Evolutionary conservation across 2,797 vertebrate genomes (phyloP), one percentile per base, ranked within the genome.

Genomic region (Peromyscus nudipes): DNA sequence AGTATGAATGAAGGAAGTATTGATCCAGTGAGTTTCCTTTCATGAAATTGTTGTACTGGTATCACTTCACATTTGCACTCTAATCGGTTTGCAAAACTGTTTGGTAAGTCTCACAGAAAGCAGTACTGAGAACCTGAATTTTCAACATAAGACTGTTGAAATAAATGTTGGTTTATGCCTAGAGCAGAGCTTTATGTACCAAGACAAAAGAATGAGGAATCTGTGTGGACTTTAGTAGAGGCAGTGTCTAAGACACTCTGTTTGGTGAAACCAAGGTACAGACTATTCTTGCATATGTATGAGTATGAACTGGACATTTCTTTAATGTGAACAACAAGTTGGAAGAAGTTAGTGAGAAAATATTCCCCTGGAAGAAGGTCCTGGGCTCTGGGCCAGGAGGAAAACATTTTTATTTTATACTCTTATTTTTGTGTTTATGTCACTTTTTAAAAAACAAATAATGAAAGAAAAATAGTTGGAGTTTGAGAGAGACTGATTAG

Each of bases 401-500:
- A 46, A 84, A 84, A 46, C 1, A 46, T 46, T 83, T 5, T 4
- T 37, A 37, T 40, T n/a, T 2, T 2, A 64, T 43, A 13, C 14
- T 76, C 84, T 93, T 80, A 7, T 73, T 96, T 46, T 16, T 73
- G 17, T 31, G 4, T 49, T 94, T 75, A 79, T 73, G 34, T 60
- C 29, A 71, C 14, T 29, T 77, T 89, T 94, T 82, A 25, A 62
- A 95, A 82, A 91, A 93, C 21, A 75, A 73, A 75, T 27, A 62
- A 64, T 92, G 62, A 87, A 57, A 64, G 34, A 4, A 94, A 91
- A 95, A 64, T 79, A 31, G 75, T 6, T 40, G 86, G 29, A 93
- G 76, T 83, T 89, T 95, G 55, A 93, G 40, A 83, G 14, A 86
- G 1, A 46, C 10, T 64, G 3, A 84, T 77, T 2, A 81, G 14